Conservation (phyloP, 2,888 invertebrate species). For the Resseliella maxima region DNA sequence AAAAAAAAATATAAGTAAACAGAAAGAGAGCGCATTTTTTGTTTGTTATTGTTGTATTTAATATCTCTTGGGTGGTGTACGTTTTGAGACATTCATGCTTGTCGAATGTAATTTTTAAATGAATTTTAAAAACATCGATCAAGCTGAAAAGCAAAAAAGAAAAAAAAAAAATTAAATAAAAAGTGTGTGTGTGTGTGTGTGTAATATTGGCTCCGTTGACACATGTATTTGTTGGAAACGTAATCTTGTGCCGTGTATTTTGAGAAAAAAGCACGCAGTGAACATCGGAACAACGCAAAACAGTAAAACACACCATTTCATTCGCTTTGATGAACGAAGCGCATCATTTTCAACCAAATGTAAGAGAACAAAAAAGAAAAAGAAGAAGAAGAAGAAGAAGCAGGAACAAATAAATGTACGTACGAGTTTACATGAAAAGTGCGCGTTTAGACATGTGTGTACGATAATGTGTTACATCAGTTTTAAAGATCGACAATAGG, state of each 20-base stretch:
- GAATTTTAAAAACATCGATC: neutral
- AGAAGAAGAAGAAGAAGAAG: no score
- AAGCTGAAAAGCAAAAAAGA: no score
- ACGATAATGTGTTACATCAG: conserved; percentile 33
- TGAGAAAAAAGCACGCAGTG: conserved; percentile 45
- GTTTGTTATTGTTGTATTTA: no score
- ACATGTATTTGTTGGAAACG: neutral
- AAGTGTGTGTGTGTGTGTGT: neutral
- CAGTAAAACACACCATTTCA: neutral
- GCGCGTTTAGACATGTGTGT: neutral
- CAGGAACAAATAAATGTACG: no score
- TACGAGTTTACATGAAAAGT: neutral
- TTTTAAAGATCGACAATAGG: conserved; percentile 1
- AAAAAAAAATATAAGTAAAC: neutral
- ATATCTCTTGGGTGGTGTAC: neutral
- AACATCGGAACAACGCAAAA: neutral
- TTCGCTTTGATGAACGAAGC: neutral
- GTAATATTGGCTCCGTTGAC: neutral
- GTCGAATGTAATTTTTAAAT: neutral
- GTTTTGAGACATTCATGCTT: neutral
- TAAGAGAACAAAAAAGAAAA: no score
- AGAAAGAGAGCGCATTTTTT: neutral
- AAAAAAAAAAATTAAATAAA: no score
- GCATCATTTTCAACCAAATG: conserved; percentile 32
- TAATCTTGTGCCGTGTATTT: neutral